Percentiles rank a stretch among this genome's conserved stretches.
phyloP scores from a whole-genome alignment of 2,797 vertebrate species.

The Lutjanus argentimaculatus region DNA sequence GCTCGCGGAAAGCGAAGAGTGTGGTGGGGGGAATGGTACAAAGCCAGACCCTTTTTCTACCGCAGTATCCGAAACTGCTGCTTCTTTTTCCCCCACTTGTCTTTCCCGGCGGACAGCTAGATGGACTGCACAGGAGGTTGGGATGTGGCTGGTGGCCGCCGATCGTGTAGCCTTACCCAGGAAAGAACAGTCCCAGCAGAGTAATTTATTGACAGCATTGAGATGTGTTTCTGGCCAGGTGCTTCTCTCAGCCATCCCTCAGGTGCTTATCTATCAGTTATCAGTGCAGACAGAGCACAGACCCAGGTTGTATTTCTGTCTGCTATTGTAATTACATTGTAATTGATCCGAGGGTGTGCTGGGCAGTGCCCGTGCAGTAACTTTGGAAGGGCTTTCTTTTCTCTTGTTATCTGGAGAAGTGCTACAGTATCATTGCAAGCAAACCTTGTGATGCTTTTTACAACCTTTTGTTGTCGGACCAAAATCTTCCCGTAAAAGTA shows the following conservation, averaged over 20 bases:
- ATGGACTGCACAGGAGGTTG: slow-evolving; percentile 66
- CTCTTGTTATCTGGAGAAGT: slow-evolving; percentile 61
- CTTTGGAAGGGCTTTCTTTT: slow-evolving; percentile 59
- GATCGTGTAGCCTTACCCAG: slow-evolving; percentile 69
- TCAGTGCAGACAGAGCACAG: slow-evolving; percentile 79
- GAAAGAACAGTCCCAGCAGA: slow-evolving; percentile 72
- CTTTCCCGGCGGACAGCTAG: slow-evolving; percentile 59
- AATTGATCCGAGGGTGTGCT: slow-evolving; percentile 78
- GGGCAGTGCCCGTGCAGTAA: slow-evolving; percentile 65
- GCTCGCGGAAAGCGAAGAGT: slow-evolving; percentile 29
- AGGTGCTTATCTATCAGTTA: slow-evolving; percentile 83
- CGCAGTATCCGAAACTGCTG: slow-evolving; percentile 52
- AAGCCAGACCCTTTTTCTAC: slow-evolving; percentile 37
- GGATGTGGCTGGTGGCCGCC: slow-evolving; percentile 62
- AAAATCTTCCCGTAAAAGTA: slow-evolving; percentile 10
- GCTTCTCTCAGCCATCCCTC: slow-evolving; percentile 80
- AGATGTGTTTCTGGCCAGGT: slow-evolving; percentile 78
- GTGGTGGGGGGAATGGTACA: not conserved
- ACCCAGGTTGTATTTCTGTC: slow-evolving; percentile 82
- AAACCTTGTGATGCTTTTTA: slow-evolving; percentile 36
- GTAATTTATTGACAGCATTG: slow-evolving; percentile 78
- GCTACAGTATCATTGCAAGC: slow-evolving; percentile 39
- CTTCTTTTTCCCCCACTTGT: slow-evolving; percentile 26
- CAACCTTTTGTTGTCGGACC: slow-evolving; percentile 8
- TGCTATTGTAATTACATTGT: slow-evolving; percentile 85